These are phyloP conservation scores for Marcusenius ussheri DNA, from an alignment of 2,113 vertebrate genomes.

Conservation along the genomic window DNA sequence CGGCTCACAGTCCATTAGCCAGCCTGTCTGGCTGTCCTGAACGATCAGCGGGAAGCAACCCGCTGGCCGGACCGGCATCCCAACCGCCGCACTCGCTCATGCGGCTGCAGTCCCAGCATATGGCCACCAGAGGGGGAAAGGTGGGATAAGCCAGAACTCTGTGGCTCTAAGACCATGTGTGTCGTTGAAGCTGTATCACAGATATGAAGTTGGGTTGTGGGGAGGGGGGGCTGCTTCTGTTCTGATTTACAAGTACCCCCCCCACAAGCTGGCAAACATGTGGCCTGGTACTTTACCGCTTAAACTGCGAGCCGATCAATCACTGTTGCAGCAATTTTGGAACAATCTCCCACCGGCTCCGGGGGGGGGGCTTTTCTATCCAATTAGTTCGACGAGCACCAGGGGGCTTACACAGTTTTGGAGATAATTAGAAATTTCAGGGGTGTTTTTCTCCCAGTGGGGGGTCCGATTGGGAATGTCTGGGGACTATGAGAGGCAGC, in stretches of 20 bases:
- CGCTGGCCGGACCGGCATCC: not conserved
- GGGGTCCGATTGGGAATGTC: slow-evolving; percentile 43
- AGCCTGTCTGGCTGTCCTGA: not conserved
- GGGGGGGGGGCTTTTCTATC: slow-evolving; percentile 10
- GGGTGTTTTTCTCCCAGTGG: slow-evolving; percentile 42
- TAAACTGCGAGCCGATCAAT: slow-evolving; percentile 30
- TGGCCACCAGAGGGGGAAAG: not conserved
- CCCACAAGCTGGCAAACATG: slow-evolving; percentile 13
- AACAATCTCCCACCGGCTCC: slow-evolving; percentile 17
- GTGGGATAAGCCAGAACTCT: not conserved
- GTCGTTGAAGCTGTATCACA: not conserved
- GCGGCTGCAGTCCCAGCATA: not conserved
- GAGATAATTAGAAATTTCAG: slow-evolving; percentile 48
- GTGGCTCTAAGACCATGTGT: not conserved
- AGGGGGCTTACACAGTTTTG: slow-evolving; percentile 28
- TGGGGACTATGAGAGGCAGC: slow-evolving; percentile 28
- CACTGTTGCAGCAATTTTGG: slow-evolving; percentile 24
- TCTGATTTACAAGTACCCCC: not conserved
- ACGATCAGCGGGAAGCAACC: not conserved
- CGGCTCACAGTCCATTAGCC: not conserved
- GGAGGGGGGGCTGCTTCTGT: not conserved
- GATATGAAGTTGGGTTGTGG: not conserved
- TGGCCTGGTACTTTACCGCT: slow-evolving; percentile 11
- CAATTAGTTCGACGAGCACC: slow-evolving; percentile 12
- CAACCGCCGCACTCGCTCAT: not conserved